These are phyloP conservation scores for Diplosoma virens DNA, from an alignment of 23 tunicate genomes.

Conservation along the genomic window DNA sequence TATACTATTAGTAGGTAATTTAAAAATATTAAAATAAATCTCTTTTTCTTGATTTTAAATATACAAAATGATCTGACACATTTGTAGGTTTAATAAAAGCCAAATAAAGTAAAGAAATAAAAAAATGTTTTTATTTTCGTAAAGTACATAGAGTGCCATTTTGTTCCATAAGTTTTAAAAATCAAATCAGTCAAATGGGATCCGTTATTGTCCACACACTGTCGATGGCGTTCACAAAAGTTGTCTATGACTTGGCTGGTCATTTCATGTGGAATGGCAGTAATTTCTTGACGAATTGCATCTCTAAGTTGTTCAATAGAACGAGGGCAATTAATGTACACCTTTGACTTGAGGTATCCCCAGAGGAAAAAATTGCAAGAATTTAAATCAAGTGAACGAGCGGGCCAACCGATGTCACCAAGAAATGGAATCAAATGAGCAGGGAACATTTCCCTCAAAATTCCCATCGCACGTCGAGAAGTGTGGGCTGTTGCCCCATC, in stretches of 20 bases:
- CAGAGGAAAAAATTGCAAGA: background rate
- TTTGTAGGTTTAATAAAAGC: background rate
- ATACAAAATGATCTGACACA: background rate
- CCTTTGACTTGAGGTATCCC: slow-evolving; percentile 6
- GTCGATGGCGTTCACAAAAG: slow-evolving; percentile 1
- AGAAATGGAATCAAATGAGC: background rate
- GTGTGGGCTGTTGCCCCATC: slow-evolving; percentile 5
- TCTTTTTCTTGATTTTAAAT: background rate
- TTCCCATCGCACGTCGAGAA: background rate
- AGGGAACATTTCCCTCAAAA: background rate
- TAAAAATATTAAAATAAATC: too few species aligned
- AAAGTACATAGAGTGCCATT: background rate
- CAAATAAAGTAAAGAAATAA: background rate
- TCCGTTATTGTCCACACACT: background rate
- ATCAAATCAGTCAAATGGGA: slow-evolving; percentile 4
- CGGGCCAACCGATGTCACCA: slow-evolving; percentile 7
- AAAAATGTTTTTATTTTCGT: background rate
- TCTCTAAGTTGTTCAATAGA: background rate
- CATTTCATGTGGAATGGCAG: slow-evolving; percentile 3
- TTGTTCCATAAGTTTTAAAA: background rate
- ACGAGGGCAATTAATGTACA: background rate
- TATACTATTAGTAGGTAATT: too few species aligned
- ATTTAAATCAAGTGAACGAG: background rate
- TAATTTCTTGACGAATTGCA: background rate
- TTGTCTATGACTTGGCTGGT: background rate